phyloP scores from a whole-genome alignment of 1,140 invertebrate genomes.

The Magallana angulata region DNA sequence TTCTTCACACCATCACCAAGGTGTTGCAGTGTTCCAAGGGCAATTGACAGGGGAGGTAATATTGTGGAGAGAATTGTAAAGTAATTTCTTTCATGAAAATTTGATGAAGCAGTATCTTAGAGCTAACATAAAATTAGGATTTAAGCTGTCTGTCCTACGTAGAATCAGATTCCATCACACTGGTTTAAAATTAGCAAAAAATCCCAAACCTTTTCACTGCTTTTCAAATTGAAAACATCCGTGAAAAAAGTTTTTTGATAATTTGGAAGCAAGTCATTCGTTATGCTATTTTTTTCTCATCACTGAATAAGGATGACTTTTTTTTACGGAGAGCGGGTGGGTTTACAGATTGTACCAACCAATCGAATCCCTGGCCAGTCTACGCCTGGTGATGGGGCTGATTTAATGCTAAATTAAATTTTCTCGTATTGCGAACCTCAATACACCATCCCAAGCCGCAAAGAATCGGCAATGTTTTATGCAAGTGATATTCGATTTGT shows the following conservation, averaged over 20 bases:
- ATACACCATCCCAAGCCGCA: conserved; percentile 6
- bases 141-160: not conserved
- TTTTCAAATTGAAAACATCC: conserved; percentile 22
- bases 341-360: not conserved
- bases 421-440: conserved; percentile 19
- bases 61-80: conserved; percentile 21
- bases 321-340: not conserved
- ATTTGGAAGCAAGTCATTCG: not conserved
- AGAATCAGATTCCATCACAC: not conserved
- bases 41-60: conserved; percentile 9
- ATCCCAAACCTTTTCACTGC: not conserved
- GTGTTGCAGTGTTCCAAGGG: not conserved
- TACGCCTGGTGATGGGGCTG: conserved; percentile 7
- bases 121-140: conserved; percentile 24
- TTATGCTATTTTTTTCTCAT: not conserved
- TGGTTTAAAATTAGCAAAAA: not conserved
- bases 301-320: not conserved
- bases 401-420: conserved; percentile 31
- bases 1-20: not conserved
- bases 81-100: conserved; percentile 38
- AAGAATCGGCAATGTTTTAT: conserved; percentile 22
- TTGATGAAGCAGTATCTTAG: conserved; percentile 8
- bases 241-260: not conserved
- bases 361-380: not conserved
- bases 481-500: conserved; percentile 19